Evolutionary conservation across 2,797 vertebrate species (phyloP).

Genomic region (Hydrolagus colliei): DNA sequence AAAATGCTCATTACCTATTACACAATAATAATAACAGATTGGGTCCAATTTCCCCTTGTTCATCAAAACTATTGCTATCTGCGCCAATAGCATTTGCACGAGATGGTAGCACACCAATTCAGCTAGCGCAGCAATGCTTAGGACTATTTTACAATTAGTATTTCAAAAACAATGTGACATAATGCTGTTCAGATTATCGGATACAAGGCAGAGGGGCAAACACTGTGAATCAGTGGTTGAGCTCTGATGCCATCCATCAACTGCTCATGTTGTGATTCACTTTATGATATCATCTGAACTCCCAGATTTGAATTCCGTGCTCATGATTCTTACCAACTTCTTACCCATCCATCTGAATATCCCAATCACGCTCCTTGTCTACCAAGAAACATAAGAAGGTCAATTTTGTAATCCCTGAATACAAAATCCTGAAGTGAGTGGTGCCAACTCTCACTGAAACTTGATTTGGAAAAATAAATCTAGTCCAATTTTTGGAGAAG

Average conservation of each 20-base stretch:
- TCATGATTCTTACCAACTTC: not conserved
- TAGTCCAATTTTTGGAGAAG: too few relatives aligned
- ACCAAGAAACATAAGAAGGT: not conserved
- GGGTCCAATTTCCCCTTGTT: not conserved
- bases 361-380: not conserved
- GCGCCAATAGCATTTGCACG: not conserved
- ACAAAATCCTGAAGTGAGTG: too few relatives aligned
- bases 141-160: not conserved
- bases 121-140: too few relatives aligned
- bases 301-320: not conserved
- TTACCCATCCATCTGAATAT: not conserved
- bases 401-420: too few relatives aligned
- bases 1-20: conserved; percentile 7
- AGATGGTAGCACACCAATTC: not conserved
- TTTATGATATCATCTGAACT: not conserved
- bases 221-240: not conserved
- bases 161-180: not conserved
- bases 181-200: not conserved
- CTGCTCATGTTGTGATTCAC: not conserved
- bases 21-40: not conserved
- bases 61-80: not conserved
- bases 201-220: not conserved
- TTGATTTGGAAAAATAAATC: too few relatives aligned
- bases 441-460: too few relatives aligned
- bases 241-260: not conserved